Base-by-base conservation (phyloP, 2,888 invertebrate species). In the Tuberolachnus salignus region DNA sequence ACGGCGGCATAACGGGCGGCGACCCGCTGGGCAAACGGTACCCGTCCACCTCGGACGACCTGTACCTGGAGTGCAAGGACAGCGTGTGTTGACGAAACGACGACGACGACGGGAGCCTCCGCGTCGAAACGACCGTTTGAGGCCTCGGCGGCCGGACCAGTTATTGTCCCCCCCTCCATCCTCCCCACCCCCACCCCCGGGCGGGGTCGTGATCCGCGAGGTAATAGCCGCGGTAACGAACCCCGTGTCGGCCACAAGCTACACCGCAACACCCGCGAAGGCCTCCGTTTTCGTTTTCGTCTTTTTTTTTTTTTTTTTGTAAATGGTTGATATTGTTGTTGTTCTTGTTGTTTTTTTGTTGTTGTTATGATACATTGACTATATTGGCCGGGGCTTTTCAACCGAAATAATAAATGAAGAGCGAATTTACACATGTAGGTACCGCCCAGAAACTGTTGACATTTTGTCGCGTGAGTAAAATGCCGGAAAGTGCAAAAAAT, bases 21-120 rank as follows among this genome's bases (percentile, higher is more conserved):
- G 88, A 88, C 85, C 86, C 86, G 14, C 87, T 87, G 75, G 89
- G 86, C 81, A 86, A 80, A 83, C 84, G 80, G 83, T 84, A 83
- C 51, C 82, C 83, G 21, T 87, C 83, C 55, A 82, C 82, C 13
- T 82, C 83, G 9, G 84, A 84, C 75, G 85, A 85, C 80, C 82
- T 85, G 49, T 85, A 84, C 84, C 87, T 88, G 63, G 89, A 91
- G 84, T 88, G 90, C 64, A 74, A 74, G 85, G 91, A 91, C 85
- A 90, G 90, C 85, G 90, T 91, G 86, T 91, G 91, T 91, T 91
- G 91, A 91, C 91, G 89, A 83, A 83, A 83, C 81, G 83, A 51
- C 57, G 8, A 9, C 46, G 63, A n/a, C 49, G 49, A 14, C 44
- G 64, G 26, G 23, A 42, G 63, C 23, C 23, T 74, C 1, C 42